A percentile compares a stretch with the other conserved stretches of the same genome.
Evolutionary conservation across 1,140 invertebrate genomes (phyloP).

Genomic region (Piezodorus guildinii): DNA sequence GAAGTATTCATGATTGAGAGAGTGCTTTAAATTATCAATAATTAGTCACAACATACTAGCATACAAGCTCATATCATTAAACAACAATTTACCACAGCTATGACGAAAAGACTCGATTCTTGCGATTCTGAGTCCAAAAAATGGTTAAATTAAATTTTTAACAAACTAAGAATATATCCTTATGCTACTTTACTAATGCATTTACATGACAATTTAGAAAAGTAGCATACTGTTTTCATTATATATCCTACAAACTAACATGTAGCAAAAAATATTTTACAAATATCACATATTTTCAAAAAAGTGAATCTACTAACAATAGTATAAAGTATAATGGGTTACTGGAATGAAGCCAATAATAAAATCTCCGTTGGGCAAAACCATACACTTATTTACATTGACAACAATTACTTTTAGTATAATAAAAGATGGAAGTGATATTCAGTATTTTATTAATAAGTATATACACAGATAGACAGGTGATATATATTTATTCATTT

Average conservation of each 20-base stretch:
- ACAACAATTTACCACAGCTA: constrained; percentile 12
- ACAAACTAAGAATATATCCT: neutral
- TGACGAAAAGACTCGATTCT: constrained; percentile 4
- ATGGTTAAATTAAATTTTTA: neutral
- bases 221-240: neutral
- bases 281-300: constrained; percentile 15
- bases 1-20: too few relatives aligned
- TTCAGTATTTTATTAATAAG: neutral
- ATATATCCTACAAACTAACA: constrained; percentile 11
- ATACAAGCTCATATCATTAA: constrained; percentile 10
- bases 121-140: neutral
- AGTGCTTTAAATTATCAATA: too few relatives aligned
- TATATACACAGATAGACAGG: neutral
- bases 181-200: constrained; percentile 2
- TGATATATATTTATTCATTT: neutral
- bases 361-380: neutral
- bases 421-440: neutral
- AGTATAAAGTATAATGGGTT: neutral
- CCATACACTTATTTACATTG: constrained; percentile 4
- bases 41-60: neutral
- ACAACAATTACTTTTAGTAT: neutral
- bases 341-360: neutral
- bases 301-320: constrained; percentile 5
- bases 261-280: constrained; percentile 16
- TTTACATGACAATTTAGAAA: neutral